Base-by-base conservation (phyloP, 2,888 invertebrate species). In the Folsomia candida region DNA sequence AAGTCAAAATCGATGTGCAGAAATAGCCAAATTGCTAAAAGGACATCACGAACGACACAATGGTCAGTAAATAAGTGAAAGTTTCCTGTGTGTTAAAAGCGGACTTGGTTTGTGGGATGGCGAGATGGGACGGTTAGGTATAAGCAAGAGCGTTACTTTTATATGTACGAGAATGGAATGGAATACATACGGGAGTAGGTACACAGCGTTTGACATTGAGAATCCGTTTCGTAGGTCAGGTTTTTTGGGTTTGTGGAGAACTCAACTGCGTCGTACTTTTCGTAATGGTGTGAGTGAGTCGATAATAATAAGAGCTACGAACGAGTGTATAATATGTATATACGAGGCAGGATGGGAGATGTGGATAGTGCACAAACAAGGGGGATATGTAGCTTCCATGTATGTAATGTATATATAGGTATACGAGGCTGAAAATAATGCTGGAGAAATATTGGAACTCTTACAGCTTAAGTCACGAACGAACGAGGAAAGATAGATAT, bases 261-360 rank as follows among this genome's bases (percentile, higher is more conserved):
- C 20, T 57, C 4, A 59, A 59, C 59, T 59, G 26, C 59, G 59
- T 59, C 59, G 59, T 59, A 24, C 37, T 37, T 37, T 37, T 37
- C 6, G 37, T n/a, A n/a, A n/a, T n/a, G n/a, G n/a, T n/a, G n/a
- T n/a, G n/a, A n/a, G n/a, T n/a, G n/a, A n/a, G n/a, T n/a, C n/a
- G n/a, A n/a, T n/a, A n/a, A n/a, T n/a, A n/a, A n/a, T n/a, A n/a
- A n/a, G n/a, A n/a, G n/a, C n/a, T n/a, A n/a, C n/a, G n/a, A n/a
- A n/a, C n/a, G n/a, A n/a, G n/a, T n/a, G n/a, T n/a, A n/a, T n/a
- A n/a, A n/a, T n/a, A n/a, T n/a, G n/a, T n/a, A n/a, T n/a, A n/a
- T n/a, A n/a, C n/a, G n/a, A n/a, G n/a, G n/a, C n/a, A n/a, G n/a
- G n/a, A n/a, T n/a, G n/a, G n/a, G n/a, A n/a, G n/a, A n/a, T n/a